These are phyloP conservation scores for Pelagia noctiluca DNA, from an alignment of 30 jellyfish, hydroid and myxozoan genomes.

Conservation along the genomic window DNA sequence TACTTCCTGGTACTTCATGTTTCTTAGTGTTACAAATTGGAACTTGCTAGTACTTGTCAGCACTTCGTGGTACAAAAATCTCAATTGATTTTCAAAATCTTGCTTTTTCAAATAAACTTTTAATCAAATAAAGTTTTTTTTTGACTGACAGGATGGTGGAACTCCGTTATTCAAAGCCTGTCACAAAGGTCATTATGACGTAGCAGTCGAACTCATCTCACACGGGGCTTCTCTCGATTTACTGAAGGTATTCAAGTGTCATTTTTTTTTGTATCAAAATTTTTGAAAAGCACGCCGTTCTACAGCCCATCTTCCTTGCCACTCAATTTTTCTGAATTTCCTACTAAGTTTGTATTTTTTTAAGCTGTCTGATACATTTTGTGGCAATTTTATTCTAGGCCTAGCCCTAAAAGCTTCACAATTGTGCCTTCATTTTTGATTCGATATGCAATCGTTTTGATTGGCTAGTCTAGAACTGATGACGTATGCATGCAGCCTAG, in stretches of 20 bases:
- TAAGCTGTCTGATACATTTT: not conserved
- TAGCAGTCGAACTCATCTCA: conserved; percentile 70
- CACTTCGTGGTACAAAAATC: too few species aligned
- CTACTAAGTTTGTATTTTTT: not conserved
- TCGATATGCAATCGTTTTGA: too few species aligned
- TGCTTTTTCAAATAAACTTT: not conserved
- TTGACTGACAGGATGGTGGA: conserved; percentile 84
- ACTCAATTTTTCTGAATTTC: not conserved
- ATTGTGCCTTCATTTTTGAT: too few species aligned
- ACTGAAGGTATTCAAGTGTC: conserved; percentile 56
- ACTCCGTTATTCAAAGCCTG: conserved; percentile 90
- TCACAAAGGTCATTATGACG: conserved; percentile 91
- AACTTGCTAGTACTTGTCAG: not conserved
- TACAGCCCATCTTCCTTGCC: not conserved
- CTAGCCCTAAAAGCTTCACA: not conserved
- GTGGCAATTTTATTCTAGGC: not conserved
- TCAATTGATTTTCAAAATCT: too few species aligned
- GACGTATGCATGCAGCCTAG: too few species aligned
- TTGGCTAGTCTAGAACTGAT: too few species aligned
- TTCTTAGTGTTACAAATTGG: not conserved
- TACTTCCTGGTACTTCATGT: conserved; percentile 6
- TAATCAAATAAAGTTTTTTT: not conserved
- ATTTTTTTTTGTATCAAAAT: too few species aligned
- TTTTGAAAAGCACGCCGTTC: too few species aligned
- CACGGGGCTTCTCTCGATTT: conserved; percentile 89